Conservation (phyloP, 1,140 invertebrate species). For the Camponotus pennsylvanicus region DNA sequence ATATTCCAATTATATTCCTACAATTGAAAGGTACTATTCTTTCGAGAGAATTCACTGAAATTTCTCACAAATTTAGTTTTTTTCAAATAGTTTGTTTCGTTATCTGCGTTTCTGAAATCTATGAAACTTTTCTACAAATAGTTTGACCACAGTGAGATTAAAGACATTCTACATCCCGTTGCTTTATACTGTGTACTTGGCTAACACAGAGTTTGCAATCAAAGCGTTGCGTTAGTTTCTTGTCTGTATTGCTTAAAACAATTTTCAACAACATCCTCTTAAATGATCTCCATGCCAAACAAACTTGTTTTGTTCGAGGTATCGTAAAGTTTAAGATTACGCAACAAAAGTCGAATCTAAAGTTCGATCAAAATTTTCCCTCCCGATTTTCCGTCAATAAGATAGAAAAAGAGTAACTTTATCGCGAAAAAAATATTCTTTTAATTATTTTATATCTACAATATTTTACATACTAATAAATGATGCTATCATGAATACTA, state of each 20-base stretch:
- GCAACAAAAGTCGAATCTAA: slow-evolving; percentile 30
- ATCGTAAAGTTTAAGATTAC: slow-evolving; percentile 40
- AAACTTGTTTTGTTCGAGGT: slow-evolving; percentile 37
- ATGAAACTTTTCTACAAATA: slow-evolving; percentile 12
- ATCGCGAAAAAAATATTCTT: not conserved
- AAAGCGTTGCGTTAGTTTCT: slow-evolving; percentile 31
- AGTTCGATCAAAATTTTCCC: slow-evolving; percentile 39
- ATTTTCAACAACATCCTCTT: slow-evolving; percentile 55
- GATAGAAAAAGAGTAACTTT: slow-evolving; percentile 12
- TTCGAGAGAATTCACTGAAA: not conserved
- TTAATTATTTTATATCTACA: not conserved
- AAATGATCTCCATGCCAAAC: slow-evolving; percentile 23
- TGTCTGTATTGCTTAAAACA: slow-evolving; percentile 34
- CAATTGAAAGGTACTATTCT: not conserved
- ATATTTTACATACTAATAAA: not conserved
- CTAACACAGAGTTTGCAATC: slow-evolving; percentile 39
- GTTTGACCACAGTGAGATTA: slow-evolving; percentile 32
- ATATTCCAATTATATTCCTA: not conserved
- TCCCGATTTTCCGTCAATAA: slow-evolving; percentile 2
- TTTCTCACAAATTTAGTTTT: not conserved
- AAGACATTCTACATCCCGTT: slow-evolving; percentile 23
- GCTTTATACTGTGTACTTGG: slow-evolving; percentile 29
- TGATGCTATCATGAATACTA: not conserved
- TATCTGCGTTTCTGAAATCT: slow-evolving; percentile 14
- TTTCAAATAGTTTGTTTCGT: not conserved